Conservation (phyloP, 2,113 vertebrate genomes). For the Arenaria interpres region DNA sequence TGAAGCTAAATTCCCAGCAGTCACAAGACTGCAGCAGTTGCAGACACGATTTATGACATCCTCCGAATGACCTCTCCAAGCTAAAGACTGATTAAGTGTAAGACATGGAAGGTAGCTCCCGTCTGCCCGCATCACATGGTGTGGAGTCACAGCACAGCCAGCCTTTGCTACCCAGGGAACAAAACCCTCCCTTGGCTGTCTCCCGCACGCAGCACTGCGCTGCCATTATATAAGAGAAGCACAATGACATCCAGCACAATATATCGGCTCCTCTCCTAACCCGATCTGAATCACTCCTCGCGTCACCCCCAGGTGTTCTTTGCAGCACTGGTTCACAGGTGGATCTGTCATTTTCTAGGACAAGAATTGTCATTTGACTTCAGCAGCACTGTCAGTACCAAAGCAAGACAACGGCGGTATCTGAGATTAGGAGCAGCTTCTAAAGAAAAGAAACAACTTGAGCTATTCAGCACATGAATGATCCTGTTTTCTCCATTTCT, state of each 20-base stretch:
- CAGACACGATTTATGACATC: conserved; percentile 61
- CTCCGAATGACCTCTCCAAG: conserved; percentile 52
- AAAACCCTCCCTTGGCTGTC: background rate
- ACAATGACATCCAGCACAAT: background rate
- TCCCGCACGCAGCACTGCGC: background rate
- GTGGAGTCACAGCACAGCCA: background rate
- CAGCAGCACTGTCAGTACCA: background rate
- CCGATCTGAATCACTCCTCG: accelerated
- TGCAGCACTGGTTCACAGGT: background rate
- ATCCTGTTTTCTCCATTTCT: background rate
- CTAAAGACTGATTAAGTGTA: conserved; percentile 29
- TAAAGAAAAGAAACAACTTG: background rate
- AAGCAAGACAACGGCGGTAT: background rate
- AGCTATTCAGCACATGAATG: background rate
- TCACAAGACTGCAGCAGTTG: conserved; percentile 68
- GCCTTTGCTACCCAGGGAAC: background rate
- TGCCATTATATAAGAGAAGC: background rate
- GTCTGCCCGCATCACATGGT: background rate
- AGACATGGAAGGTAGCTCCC: conserved; percentile 12
- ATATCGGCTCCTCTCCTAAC: accelerated
- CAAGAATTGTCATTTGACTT: background rate
- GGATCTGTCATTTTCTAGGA: background rate
- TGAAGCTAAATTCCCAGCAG: conserved; percentile 39
- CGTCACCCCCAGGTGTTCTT: background rate
- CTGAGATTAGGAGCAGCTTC: background rate